Evolutionary conservation across 1,140 invertebrate species (phyloP), one percentile per base, ranked within the genome.

Genomic region (Micrasema longulum): DNA sequence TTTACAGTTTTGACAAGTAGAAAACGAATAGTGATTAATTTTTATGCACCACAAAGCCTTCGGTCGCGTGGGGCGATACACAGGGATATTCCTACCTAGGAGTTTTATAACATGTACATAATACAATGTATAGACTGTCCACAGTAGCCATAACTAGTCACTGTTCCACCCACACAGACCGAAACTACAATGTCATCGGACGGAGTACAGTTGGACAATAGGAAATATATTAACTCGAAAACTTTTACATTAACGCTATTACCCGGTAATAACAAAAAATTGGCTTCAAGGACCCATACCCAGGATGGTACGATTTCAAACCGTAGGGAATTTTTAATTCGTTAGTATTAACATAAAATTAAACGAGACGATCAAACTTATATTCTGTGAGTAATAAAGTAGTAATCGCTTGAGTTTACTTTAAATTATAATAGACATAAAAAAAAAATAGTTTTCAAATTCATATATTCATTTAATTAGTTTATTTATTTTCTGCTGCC

Each of bases 11-110:
- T 31, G 7, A 31, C 2, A 31, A 4, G 26, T 31, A 47, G 26
- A 41, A 65, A 22, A 65, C 18, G 48, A n/a, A 36, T 60, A 62
- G 47, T 69, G 67, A 69, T 69, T 69, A 69, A 69, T 69, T 69
- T 62, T 69, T 69, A 62, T 69, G 41, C 52, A 22, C 43, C 67
- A 62, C 67, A 69, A 69, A 69, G 67, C 67, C 67, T 36, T 20
- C 23, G 45, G 26, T 45, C 23, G 14, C 18, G 9, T 11, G 26
- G 64, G 45, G 14, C 18, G 9, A 11, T 11, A 41, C 36, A 64
- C 60, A 18, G n/a, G 4, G n/a, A 22, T 26, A 0, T 60, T 12
- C 55, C 12, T 31, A 31, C 7, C 7, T 31, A 31, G 26, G 3
- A 31, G 26, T 31, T 31, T 31, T 31, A 31, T 7, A 31, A 31